These are phyloP conservation scores for Eurystomus gularis DNA, from an alignment of 2,113 vertebrate genomes.

Conservation along the genomic window DNA sequence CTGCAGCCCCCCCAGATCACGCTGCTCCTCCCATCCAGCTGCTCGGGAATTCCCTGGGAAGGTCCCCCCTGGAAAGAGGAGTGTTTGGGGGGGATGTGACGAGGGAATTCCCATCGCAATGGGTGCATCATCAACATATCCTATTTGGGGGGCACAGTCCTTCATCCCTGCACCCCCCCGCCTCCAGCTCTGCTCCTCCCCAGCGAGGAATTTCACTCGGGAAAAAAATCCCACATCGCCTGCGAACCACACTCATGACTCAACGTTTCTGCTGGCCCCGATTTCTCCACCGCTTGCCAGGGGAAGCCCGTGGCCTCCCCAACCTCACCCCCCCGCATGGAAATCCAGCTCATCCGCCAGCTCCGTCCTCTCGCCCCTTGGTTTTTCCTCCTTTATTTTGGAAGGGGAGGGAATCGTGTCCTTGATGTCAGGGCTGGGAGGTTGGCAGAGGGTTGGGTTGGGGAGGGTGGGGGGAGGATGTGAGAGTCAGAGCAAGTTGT, in stretches of 20 bases:
- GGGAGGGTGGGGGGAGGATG: neutral
- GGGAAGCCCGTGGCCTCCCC: constrained; percentile 54
- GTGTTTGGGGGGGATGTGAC: neutral
- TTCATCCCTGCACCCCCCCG: neutral
- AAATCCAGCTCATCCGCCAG: constrained; percentile 17
- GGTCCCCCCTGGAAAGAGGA: neutral
- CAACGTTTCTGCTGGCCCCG: constrained; percentile 60
- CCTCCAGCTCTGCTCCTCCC: neutral
- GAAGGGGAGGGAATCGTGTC: neutral
- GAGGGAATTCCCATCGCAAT: neutral
- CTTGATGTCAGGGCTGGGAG: neutral
- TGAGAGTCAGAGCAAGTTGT: neutral
- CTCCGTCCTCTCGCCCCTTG: neutral
- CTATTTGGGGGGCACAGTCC: neutral
- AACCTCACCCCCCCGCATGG: constrained; percentile 32
- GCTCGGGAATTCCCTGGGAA: constrained; percentile 8
- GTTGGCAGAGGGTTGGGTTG: neutral
- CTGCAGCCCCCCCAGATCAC: neutral
- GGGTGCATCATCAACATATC: neutral
- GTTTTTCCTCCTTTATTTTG: neutral
- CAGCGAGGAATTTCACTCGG: neutral
- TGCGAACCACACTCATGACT: constrained; percentile 42
- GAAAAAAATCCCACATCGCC: neutral
- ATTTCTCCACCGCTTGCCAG: constrained; percentile 28
- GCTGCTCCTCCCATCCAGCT: neutral